Conservation (phyloP, 2,113 vertebrate genomes). For the Perca schrenkii region DNA sequence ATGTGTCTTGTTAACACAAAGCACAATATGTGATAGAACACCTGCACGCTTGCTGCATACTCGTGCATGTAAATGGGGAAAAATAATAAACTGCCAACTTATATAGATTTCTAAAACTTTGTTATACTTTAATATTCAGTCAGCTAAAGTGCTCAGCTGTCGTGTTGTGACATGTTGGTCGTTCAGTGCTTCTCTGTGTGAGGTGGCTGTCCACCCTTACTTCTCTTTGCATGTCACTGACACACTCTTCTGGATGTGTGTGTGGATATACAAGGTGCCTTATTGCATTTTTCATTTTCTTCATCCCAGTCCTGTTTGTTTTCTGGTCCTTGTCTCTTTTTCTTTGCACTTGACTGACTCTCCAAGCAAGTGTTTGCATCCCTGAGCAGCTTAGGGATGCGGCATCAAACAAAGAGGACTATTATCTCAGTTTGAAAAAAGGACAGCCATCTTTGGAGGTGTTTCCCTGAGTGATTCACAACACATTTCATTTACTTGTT, state of each 20-base stretch:
- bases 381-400: constrained; percentile 59
- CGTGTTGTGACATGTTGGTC: constrained; percentile 45
- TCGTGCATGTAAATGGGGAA: not conserved
- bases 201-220: constrained; percentile 11
- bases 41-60: not conserved
- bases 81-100: not conserved
- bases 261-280: constrained; percentile 40
- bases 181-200: constrained; percentile 31
- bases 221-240: constrained; percentile 28
- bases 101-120: not conserved
- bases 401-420: constrained; percentile 50
- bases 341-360: constrained; percentile 51
- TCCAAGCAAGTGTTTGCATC: constrained; percentile 54
- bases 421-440: constrained; percentile 79
- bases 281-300: constrained; percentile 38
- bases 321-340: constrained; percentile 32
- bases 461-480: constrained; percentile 69
- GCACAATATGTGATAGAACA: not conserved
- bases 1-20: not conserved
- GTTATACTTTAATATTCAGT: not conserved
- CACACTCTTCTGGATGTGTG: constrained; percentile 1
- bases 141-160: constrained; percentile 15
- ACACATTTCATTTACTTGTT: constrained; percentile 72
- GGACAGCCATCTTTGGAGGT: constrained; percentile 61
- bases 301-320: constrained; percentile 34